These are phyloP conservation scores for Dermatophagoides farinae DNA, from an alignment of 1,140 invertebrate species.

Conservation along the genomic window DNA sequence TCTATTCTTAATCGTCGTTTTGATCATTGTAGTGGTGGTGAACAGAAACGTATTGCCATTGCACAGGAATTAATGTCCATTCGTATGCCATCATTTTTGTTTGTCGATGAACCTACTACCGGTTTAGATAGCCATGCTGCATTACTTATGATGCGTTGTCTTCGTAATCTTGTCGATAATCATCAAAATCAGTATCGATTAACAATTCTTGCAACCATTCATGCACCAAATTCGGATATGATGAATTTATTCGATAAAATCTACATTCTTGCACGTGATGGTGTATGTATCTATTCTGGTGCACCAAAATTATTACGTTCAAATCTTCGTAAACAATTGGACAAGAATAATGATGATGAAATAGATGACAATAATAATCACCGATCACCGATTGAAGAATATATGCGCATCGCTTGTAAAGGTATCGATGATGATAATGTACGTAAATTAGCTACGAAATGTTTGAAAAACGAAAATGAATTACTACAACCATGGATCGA, in stretches of 20 bases:
- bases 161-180: not conserved
- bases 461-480: too few relatives aligned
- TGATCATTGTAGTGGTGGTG: slow-evolving; percentile 42
- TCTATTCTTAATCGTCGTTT: not conserved
- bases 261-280: not conserved
- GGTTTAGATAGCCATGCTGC: slow-evolving; percentile 39
- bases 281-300: not conserved
- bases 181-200: not conserved
- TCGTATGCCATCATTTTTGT: not conserved
- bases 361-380: not conserved
- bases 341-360: not conserved
- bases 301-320: not conserved
- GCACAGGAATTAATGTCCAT: slow-evolving; percentile 43
- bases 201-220: not conserved
- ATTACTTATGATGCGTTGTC: not conserved
- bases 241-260: not conserved
- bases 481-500: not conserved
- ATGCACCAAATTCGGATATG: not conserved
- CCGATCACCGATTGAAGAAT: not conserved
- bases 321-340: too few relatives aligned
- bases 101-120: slow-evolving; percentile 26
- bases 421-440: not conserved
- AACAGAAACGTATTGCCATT: slow-evolving; percentile 75
- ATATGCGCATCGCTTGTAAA: not conserved
- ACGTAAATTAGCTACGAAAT: too few relatives aligned